Evolutionary conservation across 2,888 invertebrate species (phyloP).

Genomic region (Dicycla oo): DNA sequence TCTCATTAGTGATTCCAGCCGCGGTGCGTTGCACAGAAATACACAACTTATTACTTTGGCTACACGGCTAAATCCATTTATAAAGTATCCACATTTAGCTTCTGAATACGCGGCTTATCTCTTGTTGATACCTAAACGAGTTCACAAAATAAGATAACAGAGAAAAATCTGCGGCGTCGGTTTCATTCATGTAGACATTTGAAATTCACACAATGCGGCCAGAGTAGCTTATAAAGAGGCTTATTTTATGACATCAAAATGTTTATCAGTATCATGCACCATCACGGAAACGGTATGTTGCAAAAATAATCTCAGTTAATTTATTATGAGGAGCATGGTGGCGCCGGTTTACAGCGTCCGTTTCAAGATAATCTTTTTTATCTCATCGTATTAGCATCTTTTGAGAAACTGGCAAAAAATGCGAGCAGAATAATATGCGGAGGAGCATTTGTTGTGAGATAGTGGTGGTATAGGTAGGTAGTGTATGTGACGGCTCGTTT

Average conservation of each 20-base stretch:
- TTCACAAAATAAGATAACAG: constrained; percentile 66
- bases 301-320: constrained; percentile 62
- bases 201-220: constrained; percentile 59
- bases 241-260: constrained; percentile 69
- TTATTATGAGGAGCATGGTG: constrained; percentile 63
- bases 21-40: constrained; percentile 80
- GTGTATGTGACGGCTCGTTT: constrained; percentile 65
- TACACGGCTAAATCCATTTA: constrained; percentile 81
- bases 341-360: constrained; percentile 62
- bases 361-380: constrained; percentile 65
- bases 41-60: constrained; percentile 89
- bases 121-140: constrained; percentile 74
- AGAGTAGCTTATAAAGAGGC: constrained; percentile 67
- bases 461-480: constrained; percentile 57
- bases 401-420: constrained; percentile 53
- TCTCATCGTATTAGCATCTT: constrained; percentile 64
- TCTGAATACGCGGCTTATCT: constrained; percentile 77
- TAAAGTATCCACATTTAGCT: constrained; percentile 76
- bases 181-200: constrained; percentile 59
- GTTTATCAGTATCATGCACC: constrained; percentile 61
- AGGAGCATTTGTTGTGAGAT: constrained; percentile 49
- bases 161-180: constrained; percentile 59
- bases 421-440: constrained; percentile 54
- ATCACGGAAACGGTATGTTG: constrained; percentile 60
- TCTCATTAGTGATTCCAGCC: constrained; percentile 88